Percentiles rank a stretch among this genome's conserved stretches.
These are phyloP conservation scores for Stichodactyla helianthus DNA, from an alignment of 64 coral and sea anemone species.

Conservation along the genomic window DNA sequence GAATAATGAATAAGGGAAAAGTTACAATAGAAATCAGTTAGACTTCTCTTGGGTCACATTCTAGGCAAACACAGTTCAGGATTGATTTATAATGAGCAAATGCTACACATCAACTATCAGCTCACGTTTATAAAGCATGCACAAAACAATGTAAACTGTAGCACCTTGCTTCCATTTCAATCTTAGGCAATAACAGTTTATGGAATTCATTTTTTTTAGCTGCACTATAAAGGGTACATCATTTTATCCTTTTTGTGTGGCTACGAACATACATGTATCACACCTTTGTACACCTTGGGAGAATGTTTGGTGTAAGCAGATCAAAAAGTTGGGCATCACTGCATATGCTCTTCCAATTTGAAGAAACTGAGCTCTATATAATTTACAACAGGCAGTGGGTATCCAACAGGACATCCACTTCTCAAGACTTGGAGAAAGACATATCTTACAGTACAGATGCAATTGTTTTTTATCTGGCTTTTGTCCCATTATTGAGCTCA, in stretches of 20 bases:
- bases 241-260: neutral
- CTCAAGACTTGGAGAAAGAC: constrained; percentile 26
- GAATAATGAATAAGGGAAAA: no score
- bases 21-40: no score
- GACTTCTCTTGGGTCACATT: neutral
- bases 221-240: no score
- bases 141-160: neutral
- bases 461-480: neutral
- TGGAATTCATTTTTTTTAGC: neutral
- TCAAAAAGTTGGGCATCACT: constrained; percentile 1
- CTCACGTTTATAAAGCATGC: neutral
- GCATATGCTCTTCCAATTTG: neutral
- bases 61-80: neutral
- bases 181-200: neutral
- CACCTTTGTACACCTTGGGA: constrained; percentile 17
- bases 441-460: neutral
- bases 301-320: constrained; percentile 12
- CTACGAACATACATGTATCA: neutral
- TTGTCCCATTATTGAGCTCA: neutral
- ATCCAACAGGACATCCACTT: constrained; percentile 26
- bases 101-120: neutral
- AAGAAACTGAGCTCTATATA: neutral
- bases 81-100: neutral
- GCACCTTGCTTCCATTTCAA: neutral
- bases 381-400: constrained; percentile 9